A percentile compares a stretch with the other conserved stretches of the same genome.
Evolutionary conservation across 2,113 vertebrate genomes (phyloP).

Genomic region (Anarrhichthys ocellatus): DNA sequence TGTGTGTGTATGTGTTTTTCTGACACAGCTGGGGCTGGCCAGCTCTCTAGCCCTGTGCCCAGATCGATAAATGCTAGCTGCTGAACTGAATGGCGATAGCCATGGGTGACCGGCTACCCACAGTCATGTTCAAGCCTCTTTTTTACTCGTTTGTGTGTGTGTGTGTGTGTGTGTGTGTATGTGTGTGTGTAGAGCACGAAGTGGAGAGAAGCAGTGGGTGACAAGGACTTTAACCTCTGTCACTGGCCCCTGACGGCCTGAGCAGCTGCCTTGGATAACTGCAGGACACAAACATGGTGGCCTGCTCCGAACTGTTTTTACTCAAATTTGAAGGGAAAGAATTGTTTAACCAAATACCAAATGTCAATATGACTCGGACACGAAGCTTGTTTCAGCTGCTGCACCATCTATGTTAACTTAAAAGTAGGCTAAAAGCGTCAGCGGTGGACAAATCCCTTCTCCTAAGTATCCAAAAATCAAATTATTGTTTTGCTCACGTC

Average conservation of each 20-base stretch:
- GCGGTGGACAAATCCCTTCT: constrained; percentile 39
- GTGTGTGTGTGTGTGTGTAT: constrained; percentile 14
- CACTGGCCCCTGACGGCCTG: constrained; percentile 50
- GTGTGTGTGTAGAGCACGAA: constrained; percentile 40
- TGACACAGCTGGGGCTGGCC: constrained; percentile 48
- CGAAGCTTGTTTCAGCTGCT: background rate
- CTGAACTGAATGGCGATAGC: constrained; percentile 53
- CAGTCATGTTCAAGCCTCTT: constrained; percentile 56
- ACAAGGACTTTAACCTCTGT: constrained; percentile 73
- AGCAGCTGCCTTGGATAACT: constrained; percentile 54
- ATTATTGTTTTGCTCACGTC: constrained; percentile 70
- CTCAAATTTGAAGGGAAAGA: background rate
- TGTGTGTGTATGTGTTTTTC: background rate
- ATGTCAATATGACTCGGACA: background rate
- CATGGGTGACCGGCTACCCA: constrained; percentile 63
- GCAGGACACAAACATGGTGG: constrained; percentile 18
- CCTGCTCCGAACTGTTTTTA: constrained; percentile 2
- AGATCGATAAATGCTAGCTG: constrained; percentile 67
- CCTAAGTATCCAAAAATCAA: constrained; percentile 33
- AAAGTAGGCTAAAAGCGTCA: background rate
- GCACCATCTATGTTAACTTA: no score
- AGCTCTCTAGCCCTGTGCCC: constrained; percentile 65
- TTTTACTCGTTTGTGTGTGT: constrained; percentile 6
- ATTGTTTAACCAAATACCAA: background rate
- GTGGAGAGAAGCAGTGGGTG: constrained; percentile 46